Evolutionary conservation across 2,113 vertebrate genomes (phyloP).

Genomic region (Dryoscopus gambensis): DNA sequence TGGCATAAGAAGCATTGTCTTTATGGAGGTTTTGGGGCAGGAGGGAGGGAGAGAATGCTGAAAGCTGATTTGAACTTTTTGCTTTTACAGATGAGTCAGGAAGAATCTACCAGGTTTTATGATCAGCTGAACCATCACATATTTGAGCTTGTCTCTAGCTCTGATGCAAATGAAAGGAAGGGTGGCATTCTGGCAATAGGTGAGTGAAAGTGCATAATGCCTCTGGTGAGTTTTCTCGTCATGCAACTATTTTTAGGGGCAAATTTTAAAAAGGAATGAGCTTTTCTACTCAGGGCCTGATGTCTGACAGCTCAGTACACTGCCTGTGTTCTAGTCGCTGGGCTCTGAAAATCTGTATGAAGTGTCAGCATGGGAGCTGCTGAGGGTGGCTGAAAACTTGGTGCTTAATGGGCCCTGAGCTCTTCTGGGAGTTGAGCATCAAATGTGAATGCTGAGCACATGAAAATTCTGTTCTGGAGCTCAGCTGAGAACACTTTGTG

Average conservation of each 20-base stretch:
- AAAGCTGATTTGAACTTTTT: neutral
- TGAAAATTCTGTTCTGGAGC: neutral
- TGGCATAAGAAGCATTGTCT: neutral
- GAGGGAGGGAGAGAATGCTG: neutral
- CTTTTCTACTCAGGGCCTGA: neutral
- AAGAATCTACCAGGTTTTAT: conserved; percentile 96
- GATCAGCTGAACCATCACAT: conserved; percentile 98
- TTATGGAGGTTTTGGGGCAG: neutral
- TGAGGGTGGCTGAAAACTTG: neutral
- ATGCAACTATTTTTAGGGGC: neutral
- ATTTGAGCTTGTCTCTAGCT: conserved; percentile 98
- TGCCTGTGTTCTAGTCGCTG: neutral
- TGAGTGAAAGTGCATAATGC: conserved; percentile 56
- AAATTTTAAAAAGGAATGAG: neutral
- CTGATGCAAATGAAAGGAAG: conserved; percentile 97
- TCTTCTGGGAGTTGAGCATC: neutral
- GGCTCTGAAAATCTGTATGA: neutral
- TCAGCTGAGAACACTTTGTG: neutral
- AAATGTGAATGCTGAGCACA: neutral
- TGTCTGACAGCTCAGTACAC: neutral
- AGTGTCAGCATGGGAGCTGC: neutral
- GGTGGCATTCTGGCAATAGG: conserved; percentile 97
- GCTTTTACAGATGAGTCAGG: conserved; percentile 88
- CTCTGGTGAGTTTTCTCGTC: neutral
- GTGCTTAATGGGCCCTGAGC: neutral